Conservation (phyloP, 2,113 vertebrate genomes). For the Rhagologus leucostigma region DNA sequence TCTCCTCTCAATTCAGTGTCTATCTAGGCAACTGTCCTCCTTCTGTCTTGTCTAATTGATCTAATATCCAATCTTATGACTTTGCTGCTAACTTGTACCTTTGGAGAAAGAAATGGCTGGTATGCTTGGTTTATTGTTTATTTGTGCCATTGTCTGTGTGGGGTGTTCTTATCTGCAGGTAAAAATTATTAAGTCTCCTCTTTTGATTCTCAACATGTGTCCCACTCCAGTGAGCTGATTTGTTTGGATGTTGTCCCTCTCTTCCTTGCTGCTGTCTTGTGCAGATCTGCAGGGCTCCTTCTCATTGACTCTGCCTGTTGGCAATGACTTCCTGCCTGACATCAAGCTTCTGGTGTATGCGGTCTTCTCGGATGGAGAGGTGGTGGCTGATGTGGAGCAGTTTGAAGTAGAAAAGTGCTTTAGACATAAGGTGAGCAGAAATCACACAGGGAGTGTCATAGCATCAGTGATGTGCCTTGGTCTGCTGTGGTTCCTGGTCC, state of each 20-base stretch:
- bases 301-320: background rate
- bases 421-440: conserved; percentile 43
- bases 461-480: background rate
- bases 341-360: conserved; percentile 37
- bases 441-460: background rate
- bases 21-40: background rate
- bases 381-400: conserved; percentile 39
- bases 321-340: conserved; percentile 6
- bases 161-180: background rate
- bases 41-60: background rate
- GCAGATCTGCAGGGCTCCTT: conserved; percentile 58
- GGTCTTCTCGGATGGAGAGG: conserved; percentile 47
- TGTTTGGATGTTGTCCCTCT: background rate
- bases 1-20: background rate
- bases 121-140: background rate
- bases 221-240: background rate
- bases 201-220: background rate
- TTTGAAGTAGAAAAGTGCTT: conserved; percentile 43
- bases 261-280: background rate
- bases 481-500: background rate
- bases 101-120: background rate
- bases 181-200: background rate
- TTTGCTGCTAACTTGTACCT: background rate
- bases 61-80: background rate
- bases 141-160: background rate